Percentiles rank a stretch among this genome's conserved stretches.
Conservation (phyloP, 2,113 vertebrate species). For the Peromyscus californicus region DNA sequence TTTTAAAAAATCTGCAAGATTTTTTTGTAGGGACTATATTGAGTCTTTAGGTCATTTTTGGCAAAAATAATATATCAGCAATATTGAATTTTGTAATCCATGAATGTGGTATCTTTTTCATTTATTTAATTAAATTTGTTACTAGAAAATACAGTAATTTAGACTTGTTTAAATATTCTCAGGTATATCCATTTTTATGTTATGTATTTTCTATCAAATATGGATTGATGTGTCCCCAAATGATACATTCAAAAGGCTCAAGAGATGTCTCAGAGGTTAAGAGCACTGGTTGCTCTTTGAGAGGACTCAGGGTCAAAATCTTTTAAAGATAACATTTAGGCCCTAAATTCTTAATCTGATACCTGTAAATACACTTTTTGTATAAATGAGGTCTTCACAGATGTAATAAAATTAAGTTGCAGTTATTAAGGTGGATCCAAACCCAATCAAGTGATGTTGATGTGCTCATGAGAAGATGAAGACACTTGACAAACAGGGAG, state of each 20-base stretch:
- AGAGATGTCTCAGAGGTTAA: not conserved
- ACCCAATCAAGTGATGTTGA: not conserved
- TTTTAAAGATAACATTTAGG: not conserved
- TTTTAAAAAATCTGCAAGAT: not conserved
- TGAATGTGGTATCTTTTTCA: not conserved
- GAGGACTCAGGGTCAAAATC: not conserved
- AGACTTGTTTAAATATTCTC: not conserved
- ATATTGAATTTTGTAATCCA: not conserved
- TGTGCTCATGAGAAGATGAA: not conserved
- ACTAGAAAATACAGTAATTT: not conserved
- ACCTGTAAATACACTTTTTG: not conserved
- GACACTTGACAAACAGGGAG: not conserved
- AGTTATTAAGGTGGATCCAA: not conserved
- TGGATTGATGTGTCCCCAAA: slow-evolving; percentile 6
- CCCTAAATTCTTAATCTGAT: not conserved
- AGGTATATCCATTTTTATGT: not conserved
- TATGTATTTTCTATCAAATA: not conserved
- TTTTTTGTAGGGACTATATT: not conserved
- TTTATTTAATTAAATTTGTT: slow-evolving; percentile 31
- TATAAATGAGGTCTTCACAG: not conserved
- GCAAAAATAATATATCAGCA: not conserved
- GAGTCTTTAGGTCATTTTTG: slow-evolving; percentile 15
- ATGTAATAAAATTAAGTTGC: not conserved
- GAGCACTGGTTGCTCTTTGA: not conserved
- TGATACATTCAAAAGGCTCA: not conserved